Evolutionary conservation across 2,797 vertebrate species (phyloP), one percentile per base, ranked within the genome.

Genomic region (Mus caroli): DNA sequence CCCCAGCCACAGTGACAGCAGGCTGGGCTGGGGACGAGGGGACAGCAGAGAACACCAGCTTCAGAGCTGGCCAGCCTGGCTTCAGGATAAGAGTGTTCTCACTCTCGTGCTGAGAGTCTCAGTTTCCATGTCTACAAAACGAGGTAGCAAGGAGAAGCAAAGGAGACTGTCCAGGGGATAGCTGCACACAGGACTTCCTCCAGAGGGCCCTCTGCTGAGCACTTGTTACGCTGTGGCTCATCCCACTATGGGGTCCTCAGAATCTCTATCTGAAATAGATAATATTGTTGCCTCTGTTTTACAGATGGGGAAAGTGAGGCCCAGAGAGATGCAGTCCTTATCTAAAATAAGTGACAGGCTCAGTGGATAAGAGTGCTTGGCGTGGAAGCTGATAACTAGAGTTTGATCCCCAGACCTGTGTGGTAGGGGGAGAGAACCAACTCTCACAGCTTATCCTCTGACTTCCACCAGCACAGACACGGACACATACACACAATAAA

Each of bases 241-340:
- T 82, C 80, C 78, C 83, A 79, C 67, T 56, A 37, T 1, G 8
- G 37, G 46, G 69, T 56, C 91, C 40, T 86, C 94, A 91, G 78
- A 88, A 37, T 31, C 54, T 22, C 14, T 78, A 60, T 90, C 50
- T 46, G 84, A 83, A 71, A 20, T 26, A 52, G 52, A 69, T 73
- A 54, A 64, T 90, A 40, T 34, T 24, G 78, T 37, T 60, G 26
- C 31, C 20, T 62, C 64, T 88, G 86, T 84, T 76, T 93, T 73
- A 90, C 31, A 94, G 87, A 84, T 43, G 50, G 60, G 26, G 11
- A 78, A 91, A 94, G 62, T 43, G 71, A 79, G 88, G 46, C 78
- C 87, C 71, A 80, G 75, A 80, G 43, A 34, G 22, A 76, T 85
- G 15, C 78, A 37, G 22, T 93, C 31, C 80, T 90, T 64, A 24